These are phyloP conservation scores for Meteorus sp. DNA, from an alignment of 1,140 invertebrate genomes.

Conservation along the genomic window DNA sequence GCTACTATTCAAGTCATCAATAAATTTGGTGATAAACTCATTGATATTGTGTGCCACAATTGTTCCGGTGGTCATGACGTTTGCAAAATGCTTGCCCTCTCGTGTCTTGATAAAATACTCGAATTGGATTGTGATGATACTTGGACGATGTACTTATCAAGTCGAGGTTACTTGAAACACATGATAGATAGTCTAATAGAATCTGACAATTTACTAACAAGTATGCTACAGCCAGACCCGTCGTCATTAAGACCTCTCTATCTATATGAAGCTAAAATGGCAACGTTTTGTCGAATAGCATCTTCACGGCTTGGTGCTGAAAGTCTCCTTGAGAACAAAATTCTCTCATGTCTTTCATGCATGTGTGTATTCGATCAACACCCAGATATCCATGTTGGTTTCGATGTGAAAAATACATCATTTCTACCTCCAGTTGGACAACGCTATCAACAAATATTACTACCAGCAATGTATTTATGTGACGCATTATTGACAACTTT, in stretches of 20 bases:
- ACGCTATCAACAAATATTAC: constrained; percentile 79
- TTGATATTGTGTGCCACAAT: constrained; percentile 82
- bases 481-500: constrained; percentile 80
- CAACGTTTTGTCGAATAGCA: constrained; percentile 76
- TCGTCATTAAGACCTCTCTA: constrained; percentile 77
- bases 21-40: constrained; percentile 77
- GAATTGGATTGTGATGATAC: constrained; percentile 73
- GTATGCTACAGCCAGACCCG: constrained; percentile 69
- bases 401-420: constrained; percentile 46
- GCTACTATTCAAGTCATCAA: constrained; percentile 62
- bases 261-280: constrained; percentile 87
- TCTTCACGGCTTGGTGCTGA: constrained; percentile 73
- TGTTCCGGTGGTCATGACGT: constrained; percentile 86
- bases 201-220: constrained; percentile 72
- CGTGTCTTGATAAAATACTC: constrained; percentile 78
- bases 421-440: constrained; percentile 67
- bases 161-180: constrained; percentile 81
- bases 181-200: constrained; percentile 78
- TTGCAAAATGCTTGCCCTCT: constrained; percentile 83
- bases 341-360: constrained; percentile 72
- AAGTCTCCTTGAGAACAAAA: constrained; percentile 73
- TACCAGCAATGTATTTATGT: constrained; percentile 78
- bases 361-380: constrained; percentile 79
- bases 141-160: constrained; percentile 74
- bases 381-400: constrained; percentile 66